phyloP scores from a whole-genome alignment of 2,113 vertebrate species.

The Indri indri region DNA sequence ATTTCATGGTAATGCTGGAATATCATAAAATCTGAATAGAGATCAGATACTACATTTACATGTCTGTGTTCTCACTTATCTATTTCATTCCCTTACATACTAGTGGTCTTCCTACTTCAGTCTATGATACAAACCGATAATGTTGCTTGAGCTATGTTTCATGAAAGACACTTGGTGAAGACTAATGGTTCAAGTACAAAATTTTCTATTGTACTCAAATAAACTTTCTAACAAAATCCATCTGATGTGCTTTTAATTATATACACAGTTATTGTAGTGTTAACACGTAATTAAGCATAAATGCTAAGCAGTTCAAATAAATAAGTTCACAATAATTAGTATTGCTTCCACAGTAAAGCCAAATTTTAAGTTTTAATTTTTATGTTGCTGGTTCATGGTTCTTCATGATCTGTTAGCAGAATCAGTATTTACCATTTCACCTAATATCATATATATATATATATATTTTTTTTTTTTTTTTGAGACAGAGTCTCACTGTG shows the following conservation, averaged over 20 bases:
- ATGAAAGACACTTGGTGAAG: background rate
- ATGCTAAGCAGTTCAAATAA: slow-evolving; percentile 14
- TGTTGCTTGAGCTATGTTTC: background rate
- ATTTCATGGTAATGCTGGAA: background rate
- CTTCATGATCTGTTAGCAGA: background rate
- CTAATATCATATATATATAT: background rate
- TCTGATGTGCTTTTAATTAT: slow-evolving; percentile 58
- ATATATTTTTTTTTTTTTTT: no score
- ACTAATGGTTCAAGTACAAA: slow-evolving; percentile 1
- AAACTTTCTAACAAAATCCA: slow-evolving; percentile 55
- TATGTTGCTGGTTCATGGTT: background rate
- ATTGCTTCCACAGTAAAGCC: background rate
- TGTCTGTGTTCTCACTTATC: background rate
- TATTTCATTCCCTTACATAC: background rate
- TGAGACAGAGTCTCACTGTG: no score
- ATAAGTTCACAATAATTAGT: slow-evolving; percentile 48
- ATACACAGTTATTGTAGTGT: slow-evolving; percentile 7
- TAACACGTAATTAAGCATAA: slow-evolving; percentile 55
- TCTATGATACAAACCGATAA: background rate
- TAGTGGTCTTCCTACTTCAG: background rate
- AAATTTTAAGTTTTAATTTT: slow-evolving; percentile 43
- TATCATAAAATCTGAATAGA: no score
- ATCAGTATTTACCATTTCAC: background rate
- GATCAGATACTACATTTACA: background rate
- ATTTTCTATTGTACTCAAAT: slow-evolving; percentile 49